A percentile compares a stretch with the other conserved stretches of the same genome.
Conservation (phyloP, 1,140 invertebrate genomes). For the Nautilus pompilius region DNA sequence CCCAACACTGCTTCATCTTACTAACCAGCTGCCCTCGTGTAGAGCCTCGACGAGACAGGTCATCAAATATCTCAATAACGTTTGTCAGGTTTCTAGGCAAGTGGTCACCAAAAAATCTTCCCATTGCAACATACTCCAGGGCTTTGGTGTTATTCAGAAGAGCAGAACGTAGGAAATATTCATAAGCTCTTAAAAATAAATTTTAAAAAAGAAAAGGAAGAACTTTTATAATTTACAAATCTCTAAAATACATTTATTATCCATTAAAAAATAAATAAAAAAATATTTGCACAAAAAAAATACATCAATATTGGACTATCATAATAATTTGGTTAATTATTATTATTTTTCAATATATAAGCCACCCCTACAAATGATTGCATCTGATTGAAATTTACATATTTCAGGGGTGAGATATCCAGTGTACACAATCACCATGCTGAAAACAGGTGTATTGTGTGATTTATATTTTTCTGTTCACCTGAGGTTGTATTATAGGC, state of each 20-base stretch:
- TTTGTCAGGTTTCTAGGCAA: slow-evolving; percentile 71
- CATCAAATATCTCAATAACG: slow-evolving; percentile 75
- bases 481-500: no score
- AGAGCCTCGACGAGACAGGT: slow-evolving; percentile 71
- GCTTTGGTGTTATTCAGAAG: slow-evolving; percentile 76
- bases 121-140: slow-evolving; percentile 80
- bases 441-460: no score
- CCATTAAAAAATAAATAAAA: neutral
- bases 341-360: neutral
- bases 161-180: slow-evolving; percentile 68
- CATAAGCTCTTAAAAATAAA: slow-evolving; percentile 45
- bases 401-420: no score
- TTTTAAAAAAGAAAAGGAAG: neutral
- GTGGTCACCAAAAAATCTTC: slow-evolving; percentile 73
- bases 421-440: no score
- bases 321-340: neutral
- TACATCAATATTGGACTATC: neutral
- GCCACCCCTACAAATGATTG: neutral
- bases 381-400: no score
- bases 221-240: neutral
- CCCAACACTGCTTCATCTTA: neutral
- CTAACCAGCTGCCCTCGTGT: slow-evolving; percentile 84
- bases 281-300: neutral
- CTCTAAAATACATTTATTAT: neutral
- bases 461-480: no score